phyloP scores from a whole-genome alignment of 2,113 vertebrate species.

The Oryzias curvinotus region DNA sequence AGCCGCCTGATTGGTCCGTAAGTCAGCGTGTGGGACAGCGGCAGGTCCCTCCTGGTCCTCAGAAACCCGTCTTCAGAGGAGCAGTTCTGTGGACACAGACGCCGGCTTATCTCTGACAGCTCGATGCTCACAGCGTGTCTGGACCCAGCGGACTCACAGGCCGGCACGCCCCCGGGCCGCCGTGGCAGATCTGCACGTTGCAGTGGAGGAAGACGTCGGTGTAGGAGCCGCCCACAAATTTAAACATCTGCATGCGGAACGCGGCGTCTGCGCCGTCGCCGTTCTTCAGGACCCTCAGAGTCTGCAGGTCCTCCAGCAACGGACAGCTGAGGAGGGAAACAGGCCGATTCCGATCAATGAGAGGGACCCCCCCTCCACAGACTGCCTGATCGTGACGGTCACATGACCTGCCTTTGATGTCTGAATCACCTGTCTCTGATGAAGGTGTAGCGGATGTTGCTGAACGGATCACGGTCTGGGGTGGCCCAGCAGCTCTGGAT shows the following conservation, averaged over 20 bases:
- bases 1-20: constrained; percentile 75
- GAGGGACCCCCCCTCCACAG: constrained; percentile 30
- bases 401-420: constrained; percentile 62
- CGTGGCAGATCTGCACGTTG: constrained; percentile 81
- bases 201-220: constrained; percentile 75
- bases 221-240: constrained; percentile 75
- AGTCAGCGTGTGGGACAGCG: constrained; percentile 68
- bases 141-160: constrained; percentile 63
- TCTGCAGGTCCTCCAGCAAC: constrained; percentile 67
- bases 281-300: constrained; percentile 67
- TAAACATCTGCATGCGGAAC: constrained; percentile 80
- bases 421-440: constrained; percentile 78
- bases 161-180: constrained; percentile 62
- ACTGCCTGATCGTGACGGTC: constrained; percentile 62
- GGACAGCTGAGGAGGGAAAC: constrained; percentile 61
- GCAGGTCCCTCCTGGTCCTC: constrained; percentile 67
- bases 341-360: not conserved
- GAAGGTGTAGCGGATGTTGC: constrained; percentile 79
- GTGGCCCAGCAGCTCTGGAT: constrained; percentile 80
- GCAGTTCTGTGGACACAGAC: constrained; percentile 72
- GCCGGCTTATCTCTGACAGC: constrained; percentile 43
- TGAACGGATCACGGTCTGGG: constrained; percentile 74
- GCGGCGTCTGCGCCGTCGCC: constrained; percentile 71
- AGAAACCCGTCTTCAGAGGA: constrained; percentile 57
- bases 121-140: constrained; percentile 36